Base-by-base conservation (phyloP, 2,113 vertebrate species). In the Jacana jacana region DNA sequence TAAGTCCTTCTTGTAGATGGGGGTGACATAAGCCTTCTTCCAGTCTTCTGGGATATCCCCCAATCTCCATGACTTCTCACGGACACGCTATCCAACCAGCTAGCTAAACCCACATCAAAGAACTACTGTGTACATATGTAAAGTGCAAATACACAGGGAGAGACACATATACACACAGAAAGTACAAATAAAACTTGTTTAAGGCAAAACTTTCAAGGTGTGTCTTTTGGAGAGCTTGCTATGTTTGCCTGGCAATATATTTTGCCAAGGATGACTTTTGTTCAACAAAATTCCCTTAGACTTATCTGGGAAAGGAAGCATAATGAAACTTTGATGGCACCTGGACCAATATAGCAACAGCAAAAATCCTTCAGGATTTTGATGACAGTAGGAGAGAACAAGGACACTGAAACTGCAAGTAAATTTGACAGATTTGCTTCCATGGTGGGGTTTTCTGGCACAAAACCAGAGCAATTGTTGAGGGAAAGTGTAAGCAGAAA, bases 151-250 rank as follows among this genome's bases (percentile, higher is more conserved):
- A 87, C 5, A 71, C 19, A 75, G 5, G 65, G 15, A 78, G 49
- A 73, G 17, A 75, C 10, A 64, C 30, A 60, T 28, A 70, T 11
- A 37, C 20, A 78, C n/a, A 89, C 6, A 86, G 68, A 86, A 92
- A 88, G 25, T 80, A 86, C 33, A 88, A 76, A 88, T 66, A 91
- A 80, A 89, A 51, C 25, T 77, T 91, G 81, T 91, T 96, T 94
- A 87, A 94, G 0, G 0, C 10, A 73, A 89, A 94, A 91, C 48
- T 80, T 51, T 65, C 10, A 61, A 61, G 13, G 25, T 72, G 13
- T 52, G 61, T 2, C 61, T 92, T 76, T 52, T 65, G 35, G 30
- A 84, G 37, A 49, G 25, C 22, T 71, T 89, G 17, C 7, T 79
- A 10, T 52, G 14, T 72, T 24, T 79, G 28, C 31, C 71, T 69